phyloP scores from a whole-genome alignment of 2,888 invertebrate species.

The Syrista parreyssii region DNA sequence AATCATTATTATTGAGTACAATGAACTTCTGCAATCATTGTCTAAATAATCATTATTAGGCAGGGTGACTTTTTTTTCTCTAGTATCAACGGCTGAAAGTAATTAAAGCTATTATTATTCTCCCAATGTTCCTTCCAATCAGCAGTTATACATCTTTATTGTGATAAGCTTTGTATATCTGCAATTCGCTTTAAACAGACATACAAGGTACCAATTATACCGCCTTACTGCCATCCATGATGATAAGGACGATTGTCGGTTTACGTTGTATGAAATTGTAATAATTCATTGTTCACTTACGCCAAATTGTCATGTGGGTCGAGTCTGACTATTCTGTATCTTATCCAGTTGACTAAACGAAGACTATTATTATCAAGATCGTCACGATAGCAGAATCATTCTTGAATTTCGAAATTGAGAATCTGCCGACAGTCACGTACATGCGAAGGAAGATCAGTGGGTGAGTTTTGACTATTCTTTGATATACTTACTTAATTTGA shows the following conservation, averaged over 20 bases:
- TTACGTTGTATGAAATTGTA: not conserved
- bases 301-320: not conserved
- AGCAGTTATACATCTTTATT: not conserved
- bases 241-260: not conserved
- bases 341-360: not conserved
- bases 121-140: not conserved
- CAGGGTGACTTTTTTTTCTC: not conserved
- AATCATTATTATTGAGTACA: not conserved
- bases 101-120: not conserved
- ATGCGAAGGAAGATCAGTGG: not conserved
- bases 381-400: not conserved
- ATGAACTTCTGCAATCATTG: not conserved
- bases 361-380: not conserved
- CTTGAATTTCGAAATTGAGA: not conserved
- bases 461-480: not conserved
- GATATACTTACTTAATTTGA: too few species aligned
- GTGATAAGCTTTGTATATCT: not conserved
- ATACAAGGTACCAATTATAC: not conserved
- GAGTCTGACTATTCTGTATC: not conserved
- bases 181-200: not conserved
- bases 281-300: not conserved
- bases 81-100: not conserved
- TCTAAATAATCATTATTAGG: not conserved
- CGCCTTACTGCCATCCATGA: not conserved
- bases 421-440: not conserved